Evolutionary conservation across 2,888 invertebrate genomes (phyloP).

Genomic region (Sphaerophoria taeniata): DNA sequence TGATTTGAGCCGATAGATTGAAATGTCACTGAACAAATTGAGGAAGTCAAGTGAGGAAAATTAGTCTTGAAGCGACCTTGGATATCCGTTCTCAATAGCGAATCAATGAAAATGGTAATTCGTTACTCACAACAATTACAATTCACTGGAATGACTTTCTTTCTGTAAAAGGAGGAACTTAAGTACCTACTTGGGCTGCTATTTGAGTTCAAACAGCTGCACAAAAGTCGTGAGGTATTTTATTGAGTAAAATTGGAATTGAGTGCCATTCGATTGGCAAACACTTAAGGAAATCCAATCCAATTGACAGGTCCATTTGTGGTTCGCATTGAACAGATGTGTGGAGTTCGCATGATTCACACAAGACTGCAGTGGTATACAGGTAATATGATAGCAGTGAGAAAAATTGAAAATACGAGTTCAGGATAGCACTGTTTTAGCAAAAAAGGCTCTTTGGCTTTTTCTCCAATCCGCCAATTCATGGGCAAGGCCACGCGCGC

Average conservation of each 20-base stretch:
- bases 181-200: background rate
- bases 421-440: background rate
- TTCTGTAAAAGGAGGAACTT: background rate
- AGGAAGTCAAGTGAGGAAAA: slow-evolving; percentile 53
- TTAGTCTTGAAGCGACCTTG: slow-evolving; percentile 16
- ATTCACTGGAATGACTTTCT: slow-evolving; percentile 4
- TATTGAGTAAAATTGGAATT: background rate
- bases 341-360: slow-evolving; percentile 29
- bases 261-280: slow-evolving; percentile 28
- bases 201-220: slow-evolving; percentile 13
- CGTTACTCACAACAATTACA: background rate
- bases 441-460: no score
- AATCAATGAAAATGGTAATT: slow-evolving; percentile 6
- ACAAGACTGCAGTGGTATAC: no score
- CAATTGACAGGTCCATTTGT: slow-evolving; percentile 21
- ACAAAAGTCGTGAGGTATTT: slow-evolving; percentile 12
- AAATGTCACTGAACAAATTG: slow-evolving; percentile 51
- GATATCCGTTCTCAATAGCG: slow-evolving; percentile 34
- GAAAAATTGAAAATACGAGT: background rate
- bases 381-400: background rate
- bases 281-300: slow-evolving; percentile 21
- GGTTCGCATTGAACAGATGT: slow-evolving; percentile 13
- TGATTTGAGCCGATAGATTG: slow-evolving; percentile 22
- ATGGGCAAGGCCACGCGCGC: no score
- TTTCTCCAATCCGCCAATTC: no score